phyloP scores from a whole-genome alignment of 2,113 vertebrate species.

The Gymnorhina tibicen region DNA sequence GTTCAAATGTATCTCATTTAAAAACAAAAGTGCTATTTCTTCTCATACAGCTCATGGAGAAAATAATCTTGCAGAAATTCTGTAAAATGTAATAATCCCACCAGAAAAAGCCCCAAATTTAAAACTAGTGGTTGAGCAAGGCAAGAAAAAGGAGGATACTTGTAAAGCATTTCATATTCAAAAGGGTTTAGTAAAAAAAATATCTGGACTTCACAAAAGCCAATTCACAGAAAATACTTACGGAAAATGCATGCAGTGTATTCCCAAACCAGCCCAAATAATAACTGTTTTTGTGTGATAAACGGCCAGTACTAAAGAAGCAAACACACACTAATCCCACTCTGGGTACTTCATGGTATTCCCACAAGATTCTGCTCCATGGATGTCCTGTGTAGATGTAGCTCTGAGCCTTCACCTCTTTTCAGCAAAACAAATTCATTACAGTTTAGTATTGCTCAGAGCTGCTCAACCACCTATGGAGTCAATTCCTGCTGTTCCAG shows the following conservation, averaged over 20 bases:
- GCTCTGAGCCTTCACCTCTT: not conserved
- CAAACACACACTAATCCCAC: not conserved
- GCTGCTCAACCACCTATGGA: not conserved
- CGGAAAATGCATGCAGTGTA: not conserved
- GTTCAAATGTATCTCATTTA: not conserved
- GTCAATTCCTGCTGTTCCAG: constrained; percentile 14
- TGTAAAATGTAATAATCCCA: not conserved
- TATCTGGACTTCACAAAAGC: not conserved
- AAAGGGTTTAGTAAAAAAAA: not conserved
- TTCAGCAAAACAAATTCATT: constrained; percentile 20
- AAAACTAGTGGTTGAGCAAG: not conserved
- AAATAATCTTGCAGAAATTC: not conserved
- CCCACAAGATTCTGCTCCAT: not conserved
- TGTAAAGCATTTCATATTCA: not conserved
- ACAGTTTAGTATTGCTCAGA: not conserved
- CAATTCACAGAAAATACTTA: not conserved
- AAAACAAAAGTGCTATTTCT: not conserved
- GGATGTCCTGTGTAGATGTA: not conserved
- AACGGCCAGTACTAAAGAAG: not conserved
- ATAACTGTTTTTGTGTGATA: not conserved
- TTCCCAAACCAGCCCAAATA: not conserved
- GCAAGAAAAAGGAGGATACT: not conserved
- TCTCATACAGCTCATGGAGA: not conserved
- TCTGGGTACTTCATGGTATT: not conserved
- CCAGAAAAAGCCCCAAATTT: not conserved